These are phyloP conservation scores for Dorcus parallelipipedus DNA, from an alignment of 2,888 invertebrate genomes.

Conservation along the genomic window DNA sequence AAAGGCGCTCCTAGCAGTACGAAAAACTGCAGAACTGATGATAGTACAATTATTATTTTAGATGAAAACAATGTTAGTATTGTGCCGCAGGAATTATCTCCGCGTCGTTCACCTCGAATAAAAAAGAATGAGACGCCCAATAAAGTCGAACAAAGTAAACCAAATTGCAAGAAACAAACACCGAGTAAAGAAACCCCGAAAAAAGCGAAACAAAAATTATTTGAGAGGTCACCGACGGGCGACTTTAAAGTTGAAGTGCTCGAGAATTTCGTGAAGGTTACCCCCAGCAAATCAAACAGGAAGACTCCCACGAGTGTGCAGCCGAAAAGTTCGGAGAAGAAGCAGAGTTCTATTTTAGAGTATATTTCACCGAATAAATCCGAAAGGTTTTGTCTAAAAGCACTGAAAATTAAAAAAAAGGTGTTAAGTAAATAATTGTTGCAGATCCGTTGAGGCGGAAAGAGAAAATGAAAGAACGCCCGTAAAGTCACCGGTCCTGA, in stretches of 20 bases:
- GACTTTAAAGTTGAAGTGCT: constrained; percentile 41
- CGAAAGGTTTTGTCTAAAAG: constrained; percentile 21
- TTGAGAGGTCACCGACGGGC: constrained; percentile 34
- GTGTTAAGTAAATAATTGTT: not conserved
- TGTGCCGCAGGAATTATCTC: constrained; percentile 49
- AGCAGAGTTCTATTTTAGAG: constrained; percentile 29
- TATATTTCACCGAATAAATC: constrained; percentile 31
- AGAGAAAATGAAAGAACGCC: constrained; percentile 39
- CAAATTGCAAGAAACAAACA: constrained; percentile 3
- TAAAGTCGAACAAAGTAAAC: constrained; percentile 9
- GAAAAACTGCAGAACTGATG: too few species aligned
- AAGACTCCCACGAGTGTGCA: constrained; percentile 11
- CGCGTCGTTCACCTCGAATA: too few species aligned
- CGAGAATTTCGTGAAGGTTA: constrained; percentile 39
- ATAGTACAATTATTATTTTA: too few species aligned
- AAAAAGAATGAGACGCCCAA: constrained; percentile 14
- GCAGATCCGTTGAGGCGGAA: constrained; percentile 34
- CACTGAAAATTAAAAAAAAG: not conserved
- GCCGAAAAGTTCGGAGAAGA: constrained; percentile 24
- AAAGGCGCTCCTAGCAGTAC: too few species aligned
- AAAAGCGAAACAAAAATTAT: constrained; percentile 32
- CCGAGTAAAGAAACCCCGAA: constrained; percentile 24
- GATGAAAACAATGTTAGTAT: too few species aligned
- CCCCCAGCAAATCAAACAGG: constrained; percentile 37
- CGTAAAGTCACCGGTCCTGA: constrained; percentile 23